Conservation (phyloP, 2,113 vertebrate genomes). For the Chlamydotis undulata region DNA sequence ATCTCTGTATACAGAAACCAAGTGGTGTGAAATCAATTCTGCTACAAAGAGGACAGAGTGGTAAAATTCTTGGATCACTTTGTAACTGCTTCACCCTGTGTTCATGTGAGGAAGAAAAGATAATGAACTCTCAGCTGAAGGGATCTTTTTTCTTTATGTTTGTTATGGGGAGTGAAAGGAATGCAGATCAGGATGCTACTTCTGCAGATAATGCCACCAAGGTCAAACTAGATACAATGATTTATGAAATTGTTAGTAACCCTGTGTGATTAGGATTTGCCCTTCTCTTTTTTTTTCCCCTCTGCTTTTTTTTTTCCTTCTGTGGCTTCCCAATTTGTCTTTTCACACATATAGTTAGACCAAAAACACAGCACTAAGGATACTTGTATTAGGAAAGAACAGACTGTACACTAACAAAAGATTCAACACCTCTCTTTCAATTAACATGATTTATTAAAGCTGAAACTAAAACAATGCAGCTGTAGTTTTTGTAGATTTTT, state of each 20-base stretch:
- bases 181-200: conserved; percentile 47
- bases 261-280: not conserved
- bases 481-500: not conserved
- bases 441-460: conserved; percentile 40
- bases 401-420: not conserved
- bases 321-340: not conserved
- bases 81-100: not conserved
- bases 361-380: not conserved
- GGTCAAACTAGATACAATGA: conserved; percentile 31
- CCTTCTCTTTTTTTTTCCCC: not conserved
- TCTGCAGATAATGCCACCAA: conserved; percentile 11
- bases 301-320: not conserved
- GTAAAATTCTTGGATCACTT: not conserved
- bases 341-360: not conserved
- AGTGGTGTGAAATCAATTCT: not conserved
- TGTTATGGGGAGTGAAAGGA: not conserved
- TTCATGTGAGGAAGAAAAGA: not conserved
- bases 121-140: conserved; percentile 26
- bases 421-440: not conserved
- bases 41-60: not conserved
- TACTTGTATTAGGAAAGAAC: not conserved
- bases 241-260: conserved; percentile 47
- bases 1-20: not conserved
- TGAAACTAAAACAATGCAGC: conserved; percentile 4
- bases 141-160: not conserved